Evolutionary conservation across 2,888 invertebrate genomes (phyloP), one percentile per base, ranked within the genome.

Genomic region (Hyles lineata): DNA sequence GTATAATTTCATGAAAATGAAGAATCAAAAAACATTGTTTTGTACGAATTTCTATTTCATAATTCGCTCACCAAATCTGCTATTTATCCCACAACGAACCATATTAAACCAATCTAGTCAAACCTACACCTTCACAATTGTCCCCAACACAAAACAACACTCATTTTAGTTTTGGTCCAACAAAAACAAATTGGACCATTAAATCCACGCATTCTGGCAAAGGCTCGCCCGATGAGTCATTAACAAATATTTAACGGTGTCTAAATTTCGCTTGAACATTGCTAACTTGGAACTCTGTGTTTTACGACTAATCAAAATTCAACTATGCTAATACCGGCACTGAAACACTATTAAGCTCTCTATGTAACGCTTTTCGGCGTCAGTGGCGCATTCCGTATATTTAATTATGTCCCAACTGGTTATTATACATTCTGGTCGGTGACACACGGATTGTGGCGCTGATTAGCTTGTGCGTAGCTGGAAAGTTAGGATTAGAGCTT

Each of bases 261-360:
- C 67, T 23, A 70, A 25, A 63, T 71, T 55, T 32, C 77, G 79
- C 77, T 82, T 80, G 78, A 79, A 82, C 78, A 81, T 84, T 80
- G 80, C 85, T 83, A 58, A 72, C 35, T 72, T 72, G 32, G 29
- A 87, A 88, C 86, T 76, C 78, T 87, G 87, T 87, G 87, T 90
- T 91, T 89, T 88, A 90, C 85, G 86, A 89, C 90, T 91, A 89
- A 92, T 92, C 90, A 91, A 92, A 92, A 92, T 92, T 92, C 91
- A 90, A 90, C 88, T 91, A 92, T 92, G 92, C 85, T 91, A 92
- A 92, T 92, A 85, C 78, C 74, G 77, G 83, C 87, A 85, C 83
- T 83, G 85, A 75, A 87, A 86, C 86, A 86, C 86, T 89, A 88
- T 89, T 86, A 89, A 84, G 81, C 67, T 61, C 60, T 23, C 71